Conservation (phyloP, 1,140 invertebrate genomes). For the Zeugodacus cucurbitae region DNA sequence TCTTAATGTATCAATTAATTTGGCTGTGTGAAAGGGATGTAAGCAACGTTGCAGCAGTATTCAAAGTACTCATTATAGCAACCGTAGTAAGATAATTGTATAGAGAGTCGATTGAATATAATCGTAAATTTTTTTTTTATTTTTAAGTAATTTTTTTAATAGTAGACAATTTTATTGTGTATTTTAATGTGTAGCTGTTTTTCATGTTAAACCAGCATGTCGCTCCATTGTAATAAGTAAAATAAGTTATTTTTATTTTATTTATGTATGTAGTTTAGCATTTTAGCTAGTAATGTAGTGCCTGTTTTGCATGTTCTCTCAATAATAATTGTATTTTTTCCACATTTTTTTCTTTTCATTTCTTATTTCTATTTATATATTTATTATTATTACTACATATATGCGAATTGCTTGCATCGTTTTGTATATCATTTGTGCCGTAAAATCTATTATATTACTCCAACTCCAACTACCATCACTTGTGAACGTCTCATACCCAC, state of each 20-base stretch:
- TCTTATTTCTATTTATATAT: not conserved
- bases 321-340: not conserved
- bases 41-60: no score
- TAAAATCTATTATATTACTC: not conserved
- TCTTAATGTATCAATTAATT: no score
- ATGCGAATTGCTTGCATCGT: not conserved
- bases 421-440: slow-evolving; percentile 8
- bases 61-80: no score
- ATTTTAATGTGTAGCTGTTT: no score
- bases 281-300: not conserved
- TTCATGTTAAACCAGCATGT: no score
- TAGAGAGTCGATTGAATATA: no score
- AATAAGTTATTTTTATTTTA: not conserved
- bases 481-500: not conserved
- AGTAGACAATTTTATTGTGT: no score
- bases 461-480: not conserved
- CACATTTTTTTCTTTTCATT: not conserved
- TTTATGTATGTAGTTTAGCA: not conserved
- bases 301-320: not conserved
- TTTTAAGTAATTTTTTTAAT: no score
- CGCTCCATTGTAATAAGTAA: no score
- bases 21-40: no score
- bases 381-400: not conserved
- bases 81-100: no score
- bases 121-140: no score